Percentiles rank a stretch among this genome's conserved stretches.
phyloP scores from a whole-genome alignment of 2,888 invertebrate genomes.

The Xestoiulus laeticollis region DNA sequence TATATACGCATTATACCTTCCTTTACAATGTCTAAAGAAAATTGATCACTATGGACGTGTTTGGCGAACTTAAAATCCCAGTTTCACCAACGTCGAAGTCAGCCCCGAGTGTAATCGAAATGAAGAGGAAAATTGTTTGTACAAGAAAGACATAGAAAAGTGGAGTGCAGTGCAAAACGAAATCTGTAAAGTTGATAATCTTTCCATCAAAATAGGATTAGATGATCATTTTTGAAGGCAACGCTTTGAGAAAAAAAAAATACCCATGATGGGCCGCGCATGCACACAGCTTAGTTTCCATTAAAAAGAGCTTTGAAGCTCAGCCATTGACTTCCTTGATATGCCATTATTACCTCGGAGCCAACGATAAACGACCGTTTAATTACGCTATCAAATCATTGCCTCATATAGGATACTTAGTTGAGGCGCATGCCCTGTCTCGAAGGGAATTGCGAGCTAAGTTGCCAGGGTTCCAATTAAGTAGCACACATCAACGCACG shows the following conservation, averaged over 20 bases:
- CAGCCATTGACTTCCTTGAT: slow-evolving; percentile 13
- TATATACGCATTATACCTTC: background rate
- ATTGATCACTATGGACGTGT: slow-evolving; percentile 9
- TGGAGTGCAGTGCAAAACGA: slow-evolving; percentile 15
- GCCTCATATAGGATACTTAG: background rate
- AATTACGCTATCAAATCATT: slow-evolving; percentile 1
- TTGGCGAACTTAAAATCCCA: slow-evolving; percentile 15
- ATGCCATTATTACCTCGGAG: background rate
- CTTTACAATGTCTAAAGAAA: background rate
- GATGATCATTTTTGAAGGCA: background rate
- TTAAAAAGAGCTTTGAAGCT: background rate
- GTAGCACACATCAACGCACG: background rate
- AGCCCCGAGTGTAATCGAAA: background rate
- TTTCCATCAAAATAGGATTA: slow-evolving; percentile 21
- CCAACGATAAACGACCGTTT: background rate
- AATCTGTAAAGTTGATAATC: slow-evolving; percentile 23
- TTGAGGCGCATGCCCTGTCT: background rate
- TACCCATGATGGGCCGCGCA: background rate
- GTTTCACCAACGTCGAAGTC: background rate
- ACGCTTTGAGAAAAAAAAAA: background rate
- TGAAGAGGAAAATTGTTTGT: slow-evolving; percentile 9
- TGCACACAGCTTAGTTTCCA: background rate
- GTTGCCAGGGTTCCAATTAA: background rate
- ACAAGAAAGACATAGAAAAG: background rate
- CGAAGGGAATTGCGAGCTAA: background rate